Evolutionary conservation across 2,888 invertebrate genomes (phyloP).

Genomic region (Lycocerus yunnanus): DNA sequence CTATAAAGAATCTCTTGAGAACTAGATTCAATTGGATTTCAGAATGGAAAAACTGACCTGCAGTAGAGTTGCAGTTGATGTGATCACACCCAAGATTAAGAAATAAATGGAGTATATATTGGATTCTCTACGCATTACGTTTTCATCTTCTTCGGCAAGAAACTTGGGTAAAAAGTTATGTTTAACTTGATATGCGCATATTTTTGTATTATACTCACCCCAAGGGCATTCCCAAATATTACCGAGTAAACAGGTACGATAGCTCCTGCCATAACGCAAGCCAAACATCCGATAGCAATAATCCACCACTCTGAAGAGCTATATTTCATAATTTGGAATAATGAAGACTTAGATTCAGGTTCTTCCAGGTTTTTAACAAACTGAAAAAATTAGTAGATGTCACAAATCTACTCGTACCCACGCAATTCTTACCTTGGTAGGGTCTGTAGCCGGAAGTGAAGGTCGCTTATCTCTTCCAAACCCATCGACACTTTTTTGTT

Average conservation of each 20-base stretch:
- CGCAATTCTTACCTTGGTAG: not conserved
- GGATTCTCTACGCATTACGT: constrained; percentile 62
- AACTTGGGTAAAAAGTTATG: constrained; percentile 50
- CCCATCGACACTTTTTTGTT: not conserved
- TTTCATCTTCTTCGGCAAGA: constrained; percentile 56
- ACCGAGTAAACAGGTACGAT: constrained; percentile 75
- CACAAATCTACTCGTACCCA: not conserved
- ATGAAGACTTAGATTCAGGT: constrained; percentile 27
- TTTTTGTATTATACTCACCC: constrained; percentile 55
- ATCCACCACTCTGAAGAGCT: constrained; percentile 72
- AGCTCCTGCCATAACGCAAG: constrained; percentile 69
- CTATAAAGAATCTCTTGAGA: too few relatives aligned
- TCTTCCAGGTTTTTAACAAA: not conserved
- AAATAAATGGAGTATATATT: constrained; percentile 62
- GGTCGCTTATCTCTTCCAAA: not conserved
- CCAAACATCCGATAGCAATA: constrained; percentile 64
- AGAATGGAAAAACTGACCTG: too few relatives aligned
- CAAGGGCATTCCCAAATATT: constrained; percentile 73
- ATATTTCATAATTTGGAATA: constrained; percentile 55
- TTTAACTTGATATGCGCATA: not conserved
- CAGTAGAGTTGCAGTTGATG: constrained; percentile 69
- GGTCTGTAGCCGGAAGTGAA: not conserved
- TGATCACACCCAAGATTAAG: constrained; percentile 66
- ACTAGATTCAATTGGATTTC: too few relatives aligned
- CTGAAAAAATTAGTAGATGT: not conserved